Percentiles rank a stretch among this genome's conserved stretches.
These are phyloP conservation scores for Petrocephalus zakoni DNA, from an alignment of 2,113 vertebrate species.

Conservation along the genomic window DNA sequence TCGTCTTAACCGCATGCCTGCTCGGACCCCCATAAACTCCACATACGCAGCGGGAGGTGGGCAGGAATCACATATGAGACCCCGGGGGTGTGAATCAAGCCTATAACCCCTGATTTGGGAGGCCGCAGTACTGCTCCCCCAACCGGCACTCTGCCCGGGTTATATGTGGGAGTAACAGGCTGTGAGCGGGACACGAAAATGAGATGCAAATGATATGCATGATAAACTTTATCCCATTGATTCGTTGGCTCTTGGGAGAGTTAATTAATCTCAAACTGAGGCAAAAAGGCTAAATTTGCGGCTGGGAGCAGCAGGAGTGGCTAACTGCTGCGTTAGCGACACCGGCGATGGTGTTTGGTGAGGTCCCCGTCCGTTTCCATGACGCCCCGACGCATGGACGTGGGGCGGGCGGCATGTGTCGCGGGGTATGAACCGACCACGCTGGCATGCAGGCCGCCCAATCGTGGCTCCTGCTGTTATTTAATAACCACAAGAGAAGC, in stretches of 20 bases:
- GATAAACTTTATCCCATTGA: slow-evolving; percentile 8
- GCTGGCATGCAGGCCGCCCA: not conserved
- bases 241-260: slow-evolving; percentile 1
- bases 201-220: not conserved
- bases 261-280: not conserved
- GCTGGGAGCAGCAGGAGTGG: not conserved
- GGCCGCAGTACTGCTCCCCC: not conserved
- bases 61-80: not conserved
- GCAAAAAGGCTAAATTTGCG: not conserved
- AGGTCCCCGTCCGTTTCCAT: not conserved
- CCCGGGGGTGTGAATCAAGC: not conserved
- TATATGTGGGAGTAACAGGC: not conserved
- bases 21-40: not conserved
- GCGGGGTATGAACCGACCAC: not conserved
- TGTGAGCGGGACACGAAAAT: not conserved
- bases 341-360: not conserved
- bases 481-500: not conserved
- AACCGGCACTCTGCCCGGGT: not conserved
- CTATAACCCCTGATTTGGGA: not conserved
- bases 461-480: not conserved
- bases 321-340: not conserved
- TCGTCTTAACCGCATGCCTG: not conserved
- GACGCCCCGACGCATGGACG: not conserved
- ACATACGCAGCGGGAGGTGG: not conserved
- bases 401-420: not conserved